A percentile compares a stretch with the other conserved stretches of the same genome.
phyloP scores from a whole-genome alignment of 2,888 invertebrate species.

The Hedya salicella region DNA sequence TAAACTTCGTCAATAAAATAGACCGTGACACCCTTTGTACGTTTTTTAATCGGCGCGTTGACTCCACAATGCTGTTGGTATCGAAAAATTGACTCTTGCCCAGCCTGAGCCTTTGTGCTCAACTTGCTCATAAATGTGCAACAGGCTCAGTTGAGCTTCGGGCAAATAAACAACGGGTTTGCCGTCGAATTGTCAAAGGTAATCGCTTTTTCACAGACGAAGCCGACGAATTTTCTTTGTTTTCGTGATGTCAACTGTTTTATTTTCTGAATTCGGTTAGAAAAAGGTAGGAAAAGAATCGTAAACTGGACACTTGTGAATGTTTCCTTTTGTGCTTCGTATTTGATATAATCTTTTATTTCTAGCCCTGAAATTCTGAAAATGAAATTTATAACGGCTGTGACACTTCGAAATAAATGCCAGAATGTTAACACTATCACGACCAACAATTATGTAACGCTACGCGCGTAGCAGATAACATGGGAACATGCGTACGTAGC shows the following conservation, averaged over 20 bases:
- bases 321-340: conserved; percentile 1
- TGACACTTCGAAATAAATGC: no score
- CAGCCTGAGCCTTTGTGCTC: conserved; percentile 30
- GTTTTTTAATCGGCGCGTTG: conserved; percentile 10
- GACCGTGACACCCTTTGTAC: neutral
- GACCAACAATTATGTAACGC: no score
- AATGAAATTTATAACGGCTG: no score
- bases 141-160: conserved; percentile 20
- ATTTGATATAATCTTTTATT: neutral
- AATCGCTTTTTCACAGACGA: conserved; percentile 32
- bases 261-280: conserved; percentile 8
- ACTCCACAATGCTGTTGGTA: conserved; percentile 1
- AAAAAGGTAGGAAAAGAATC: neutral
- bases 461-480: no score
- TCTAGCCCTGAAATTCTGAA: no score
- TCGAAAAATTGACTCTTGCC: conserved; percentile 33
- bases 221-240: conserved; percentile 19
- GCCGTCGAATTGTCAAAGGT: conserved; percentile 30
- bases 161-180: conserved; percentile 36
- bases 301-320: conserved; percentile 10
- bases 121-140: conserved; percentile 40
- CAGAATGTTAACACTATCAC: no score
- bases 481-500: no score
- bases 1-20: conserved; percentile 6
- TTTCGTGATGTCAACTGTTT: conserved; percentile 16